Conservation (phyloP, 2,888 invertebrate genomes). For the Drosophila ezoana region DNA sequence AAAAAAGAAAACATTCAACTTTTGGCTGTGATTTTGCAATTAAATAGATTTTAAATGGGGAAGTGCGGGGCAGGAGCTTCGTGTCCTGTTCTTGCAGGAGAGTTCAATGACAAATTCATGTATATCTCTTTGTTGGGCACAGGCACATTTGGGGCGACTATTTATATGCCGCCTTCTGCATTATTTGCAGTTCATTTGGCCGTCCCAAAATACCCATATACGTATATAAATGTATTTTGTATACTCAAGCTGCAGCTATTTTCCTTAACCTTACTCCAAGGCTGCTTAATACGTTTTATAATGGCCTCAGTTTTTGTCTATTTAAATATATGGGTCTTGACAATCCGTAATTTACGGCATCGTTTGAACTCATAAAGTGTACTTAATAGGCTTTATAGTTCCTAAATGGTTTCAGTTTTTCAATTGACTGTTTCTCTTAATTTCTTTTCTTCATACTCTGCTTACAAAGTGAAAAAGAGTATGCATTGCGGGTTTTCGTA, state of each 20-base stretch:
- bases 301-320: conserved; percentile 3
- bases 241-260: conserved; percentile 19
- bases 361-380: conserved; percentile 10
- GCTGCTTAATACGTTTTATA: conserved; percentile 3
- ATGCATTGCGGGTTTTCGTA: no score
- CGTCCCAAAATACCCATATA: conserved; percentile 1
- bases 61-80: conserved; percentile 6
- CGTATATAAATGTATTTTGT: conserved; percentile 12
- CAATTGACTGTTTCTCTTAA: conserved; percentile 14
- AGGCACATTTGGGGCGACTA: conserved; percentile 37
- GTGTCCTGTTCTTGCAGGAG: conserved; percentile 13
- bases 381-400: conserved; percentile 18
- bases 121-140: conserved; percentile 51
- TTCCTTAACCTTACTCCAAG: conserved; percentile 7
- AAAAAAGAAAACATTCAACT: conserved; percentile 42
- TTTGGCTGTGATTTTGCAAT: conserved; percentile 80
- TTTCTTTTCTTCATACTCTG: neutral
- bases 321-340: neutral
- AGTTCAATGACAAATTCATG: conserved; percentile 76
- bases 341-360: conserved; percentile 15
- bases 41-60: conserved; percentile 68
- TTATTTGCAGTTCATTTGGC: conserved; percentile 73
- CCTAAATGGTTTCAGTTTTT: conserved; percentile 3
- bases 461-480: neutral
- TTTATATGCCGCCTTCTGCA: conserved; percentile 54